Evolutionary conservation across 2,797 vertebrate species (phyloP).

Genomic region (Syngnathus acus): DNA sequence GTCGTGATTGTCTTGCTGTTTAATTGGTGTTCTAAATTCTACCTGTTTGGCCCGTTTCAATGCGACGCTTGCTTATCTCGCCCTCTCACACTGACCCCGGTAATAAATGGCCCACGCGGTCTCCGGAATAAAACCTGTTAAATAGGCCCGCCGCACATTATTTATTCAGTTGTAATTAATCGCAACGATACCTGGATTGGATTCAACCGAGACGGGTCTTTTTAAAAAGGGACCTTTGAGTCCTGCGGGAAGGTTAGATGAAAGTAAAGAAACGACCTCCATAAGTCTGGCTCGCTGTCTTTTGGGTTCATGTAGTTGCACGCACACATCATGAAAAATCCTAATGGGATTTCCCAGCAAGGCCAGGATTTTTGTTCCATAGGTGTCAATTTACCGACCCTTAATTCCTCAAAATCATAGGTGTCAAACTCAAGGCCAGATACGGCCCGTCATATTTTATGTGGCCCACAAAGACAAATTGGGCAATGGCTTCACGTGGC

Average conservation of each 20-base stretch:
- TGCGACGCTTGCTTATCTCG: slow-evolving; percentile 40
- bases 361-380: neutral
- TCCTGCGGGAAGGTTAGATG: slow-evolving; percentile 2
- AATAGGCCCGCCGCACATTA: slow-evolving; percentile 64
- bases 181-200: slow-evolving; percentile 68
- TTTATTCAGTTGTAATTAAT: slow-evolving; percentile 76
- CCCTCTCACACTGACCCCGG: slow-evolving; percentile 55
- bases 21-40: slow-evolving; percentile 33
- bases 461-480: no score
- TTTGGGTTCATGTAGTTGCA: neutral
- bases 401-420: neutral
- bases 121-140: slow-evolving; percentile 68
- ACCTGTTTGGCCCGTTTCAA: slow-evolving; percentile 34
- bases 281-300: neutral
- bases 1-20: slow-evolving; percentile 11
- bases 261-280: neutral
- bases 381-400: neutral
- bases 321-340: neutral
- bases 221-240: neutral
- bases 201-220: slow-evolving; percentile 41
- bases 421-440: no score
- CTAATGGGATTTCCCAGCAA: neutral
- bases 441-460: no score
- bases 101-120: slow-evolving; percentile 72
- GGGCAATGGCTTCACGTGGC: no score